Base-by-base conservation (phyloP, 2,888 invertebrate genomes). In the Agonum fuliginosum region DNA sequence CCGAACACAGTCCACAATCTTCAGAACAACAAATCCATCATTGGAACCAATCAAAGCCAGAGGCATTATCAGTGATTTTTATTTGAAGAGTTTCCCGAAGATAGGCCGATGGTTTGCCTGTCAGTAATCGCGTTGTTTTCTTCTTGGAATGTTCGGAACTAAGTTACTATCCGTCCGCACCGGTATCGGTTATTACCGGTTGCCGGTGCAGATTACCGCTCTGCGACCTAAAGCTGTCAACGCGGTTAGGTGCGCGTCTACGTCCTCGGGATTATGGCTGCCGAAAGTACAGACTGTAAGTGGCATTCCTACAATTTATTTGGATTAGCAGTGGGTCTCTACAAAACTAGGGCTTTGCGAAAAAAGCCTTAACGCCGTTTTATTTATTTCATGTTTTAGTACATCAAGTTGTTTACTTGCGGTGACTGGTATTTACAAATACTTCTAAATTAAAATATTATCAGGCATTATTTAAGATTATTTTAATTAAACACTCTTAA, bases 201-300 rank as follows among this genome's bases (percentile, higher is more conserved):
- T 84, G 27, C 84, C 85, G 3, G 84, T 81, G 34, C 84, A 84
- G 79, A 78, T 84, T 43, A 83, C 82, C 20, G 84, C 84, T n/a
- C 79, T 84, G 3, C 79, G 83, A 17, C 83, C 84, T 4, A 46
- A 76, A 8, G 72, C 79, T 19, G 17, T 81, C 17, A 24, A 19
- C 6, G 51, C 69, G 17, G 67, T 58, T 19, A 80, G 84, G 72
- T 76, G 79, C 54, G 84, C 82, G 27, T 87, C 85, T 65, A 86
- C 85, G 62, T 83, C 84, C 1, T 81, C 83, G 10, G 84, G 84
- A 51, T 79, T 85, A 62, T 85, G 86, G 85, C 78, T 85, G 24
- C 84, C 86, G 6, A 84, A 84, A 79, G 79, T 84, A 58, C 85
- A 84, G 79, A 81, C 84, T 78, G 88, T 87, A 85, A 81, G 86